Percentiles rank a stretch among this genome's conserved stretches.
Evolutionary conservation across 2,888 invertebrate species (phyloP).

Genomic region (Epistrophe eligans): DNA sequence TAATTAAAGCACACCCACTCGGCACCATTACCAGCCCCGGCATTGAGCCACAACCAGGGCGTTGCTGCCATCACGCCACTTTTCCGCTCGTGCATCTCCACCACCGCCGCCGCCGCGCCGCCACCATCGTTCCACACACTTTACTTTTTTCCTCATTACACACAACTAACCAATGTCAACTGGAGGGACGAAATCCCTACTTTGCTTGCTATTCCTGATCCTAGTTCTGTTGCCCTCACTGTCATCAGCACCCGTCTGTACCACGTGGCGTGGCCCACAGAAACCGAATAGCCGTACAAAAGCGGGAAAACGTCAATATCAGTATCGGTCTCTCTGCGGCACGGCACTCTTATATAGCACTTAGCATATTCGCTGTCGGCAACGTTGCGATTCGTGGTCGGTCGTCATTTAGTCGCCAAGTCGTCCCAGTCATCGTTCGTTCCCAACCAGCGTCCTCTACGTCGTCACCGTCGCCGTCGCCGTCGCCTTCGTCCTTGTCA

Average conservation of each 20-base stretch:
- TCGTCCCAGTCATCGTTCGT: slow-evolving; percentile 19
- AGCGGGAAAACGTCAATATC: slow-evolving; percentile 74
- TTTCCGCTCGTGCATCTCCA: slow-evolving; percentile 18
- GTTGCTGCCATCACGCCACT: slow-evolving; percentile 9
- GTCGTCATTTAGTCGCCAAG: slow-evolving; percentile 8
- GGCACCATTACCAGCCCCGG: not conserved
- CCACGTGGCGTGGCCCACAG: slow-evolving; percentile 54
- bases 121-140: slow-evolving; percentile 27
- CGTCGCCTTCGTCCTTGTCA: slow-evolving; percentile 13
- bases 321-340: slow-evolving; percentile 71
- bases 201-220: slow-evolving; percentile 14
- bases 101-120: not conserved
- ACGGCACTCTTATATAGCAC: slow-evolving; percentile 66
- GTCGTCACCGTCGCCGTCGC: not conserved
- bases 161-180: slow-evolving; percentile 70
- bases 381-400: slow-evolving; percentile 30
- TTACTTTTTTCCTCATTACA: slow-evolving; percentile 59
- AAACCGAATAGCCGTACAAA: slow-evolving; percentile 72
- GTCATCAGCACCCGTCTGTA: slow-evolving; percentile 51
- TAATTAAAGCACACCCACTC: slow-evolving; percentile 63
- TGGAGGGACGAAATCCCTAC: slow-evolving; percentile 40
- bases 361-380: slow-evolving; percentile 70
- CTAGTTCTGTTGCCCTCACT: slow-evolving; percentile 59
- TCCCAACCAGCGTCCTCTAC: not conserved
- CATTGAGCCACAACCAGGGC: slow-evolving; percentile 20